A percentile compares a stretch with the other conserved stretches of the same genome.
Conservation (phyloP, 2,797 vertebrate species). For the Peromyscus attwateri region DNA sequence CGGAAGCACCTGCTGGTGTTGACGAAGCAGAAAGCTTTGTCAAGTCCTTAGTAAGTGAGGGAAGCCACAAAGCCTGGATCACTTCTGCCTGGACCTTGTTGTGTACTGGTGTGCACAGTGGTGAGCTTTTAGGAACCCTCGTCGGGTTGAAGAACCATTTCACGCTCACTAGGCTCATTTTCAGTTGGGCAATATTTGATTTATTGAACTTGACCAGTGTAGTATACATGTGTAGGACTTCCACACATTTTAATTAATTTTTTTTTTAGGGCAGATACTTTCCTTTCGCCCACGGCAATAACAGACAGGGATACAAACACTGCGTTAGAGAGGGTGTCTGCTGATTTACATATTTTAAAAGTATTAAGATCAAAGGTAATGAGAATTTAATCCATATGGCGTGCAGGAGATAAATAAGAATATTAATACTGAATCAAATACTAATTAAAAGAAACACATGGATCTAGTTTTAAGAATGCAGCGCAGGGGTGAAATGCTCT, state of each 20-base stretch:
- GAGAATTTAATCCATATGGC: conserved; percentile 91
- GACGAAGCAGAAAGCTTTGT: background rate
- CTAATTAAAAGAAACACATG: conserved; percentile 90
- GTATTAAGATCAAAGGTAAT: conserved; percentile 92
- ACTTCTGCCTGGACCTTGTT: conserved; percentile 6
- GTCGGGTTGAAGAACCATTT: conserved; percentile 60
- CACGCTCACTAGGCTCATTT: conserved; percentile 70
- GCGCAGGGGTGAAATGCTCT: conserved; percentile 82
- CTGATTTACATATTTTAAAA: conserved; percentile 91
- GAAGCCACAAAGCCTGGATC: conserved; percentile 1
- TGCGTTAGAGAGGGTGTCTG: conserved; percentile 87
- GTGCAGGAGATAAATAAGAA: conserved; percentile 91
- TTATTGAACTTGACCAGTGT: conserved; percentile 78
- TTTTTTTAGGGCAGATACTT: conserved; percentile 86
- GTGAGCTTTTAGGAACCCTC: background rate
- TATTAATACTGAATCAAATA: conserved; percentile 91
- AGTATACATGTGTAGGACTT: conserved; percentile 83
- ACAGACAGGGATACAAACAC: conserved; percentile 88
- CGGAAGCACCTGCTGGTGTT: background rate
- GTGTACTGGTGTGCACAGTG: background rate
- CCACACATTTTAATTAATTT: conserved; percentile 83
- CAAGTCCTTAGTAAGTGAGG: background rate
- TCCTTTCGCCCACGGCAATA: conserved; percentile 88
- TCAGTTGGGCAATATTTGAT: conserved; percentile 77
- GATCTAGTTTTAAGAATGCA: conserved; percentile 87